A percentile compares a stretch with the other conserved stretches of the same genome.
Evolutionary conservation across 2,797 vertebrate species (phyloP).

Genomic region (Macroramphosus scolopax): DNA sequence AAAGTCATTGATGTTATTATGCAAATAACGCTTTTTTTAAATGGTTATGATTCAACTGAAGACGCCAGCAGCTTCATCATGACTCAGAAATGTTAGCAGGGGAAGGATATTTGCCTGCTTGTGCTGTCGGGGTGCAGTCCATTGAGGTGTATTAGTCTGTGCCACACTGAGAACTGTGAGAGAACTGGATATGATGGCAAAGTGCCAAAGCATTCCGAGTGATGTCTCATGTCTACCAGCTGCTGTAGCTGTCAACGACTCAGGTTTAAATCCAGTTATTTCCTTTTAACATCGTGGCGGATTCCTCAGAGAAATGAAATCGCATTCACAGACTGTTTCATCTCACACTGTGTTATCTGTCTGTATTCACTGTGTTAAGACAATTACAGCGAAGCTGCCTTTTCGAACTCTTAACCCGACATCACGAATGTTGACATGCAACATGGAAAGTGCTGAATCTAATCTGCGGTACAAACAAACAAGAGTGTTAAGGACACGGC

Average conservation of each 20-base stretch:
- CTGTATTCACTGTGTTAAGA: too few relatives aligned
- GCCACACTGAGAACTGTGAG: slow-evolving; percentile 1
- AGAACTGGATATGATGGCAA: slow-evolving; percentile 8
- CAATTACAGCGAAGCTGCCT: slow-evolving; percentile 12
- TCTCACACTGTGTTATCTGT: slow-evolving; percentile 12
- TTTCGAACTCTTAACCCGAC: not conserved
- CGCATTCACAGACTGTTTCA: slow-evolving; percentile 21
- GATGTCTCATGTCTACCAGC: slow-evolving; percentile 28
- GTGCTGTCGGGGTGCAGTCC: too few relatives aligned
- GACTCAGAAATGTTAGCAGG: slow-evolving; percentile 5
- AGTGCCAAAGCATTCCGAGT: slow-evolving; percentile 22
- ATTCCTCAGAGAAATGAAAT: slow-evolving; percentile 29
- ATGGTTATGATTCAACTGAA: not conserved
- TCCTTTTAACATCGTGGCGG: slow-evolving; percentile 14
- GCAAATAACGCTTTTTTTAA: slow-evolving; percentile 15
- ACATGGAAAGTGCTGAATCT: slow-evolving; percentile 3
- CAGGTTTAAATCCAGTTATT: slow-evolving; percentile 36
- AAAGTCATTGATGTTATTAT: slow-evolving; percentile 17
- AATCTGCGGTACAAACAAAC: slow-evolving; percentile 13
- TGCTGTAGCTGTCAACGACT: slow-evolving; percentile 18
- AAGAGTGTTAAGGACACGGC: slow-evolving; percentile 11
- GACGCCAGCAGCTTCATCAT: slow-evolving; percentile 11
- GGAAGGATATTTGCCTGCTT: slow-evolving; percentile 11
- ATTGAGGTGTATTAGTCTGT: too few relatives aligned
- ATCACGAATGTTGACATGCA: not conserved